Evolutionary conservation across 2,113 vertebrate genomes (phyloP).

Genomic region (Patagioenas fasciata): DNA sequence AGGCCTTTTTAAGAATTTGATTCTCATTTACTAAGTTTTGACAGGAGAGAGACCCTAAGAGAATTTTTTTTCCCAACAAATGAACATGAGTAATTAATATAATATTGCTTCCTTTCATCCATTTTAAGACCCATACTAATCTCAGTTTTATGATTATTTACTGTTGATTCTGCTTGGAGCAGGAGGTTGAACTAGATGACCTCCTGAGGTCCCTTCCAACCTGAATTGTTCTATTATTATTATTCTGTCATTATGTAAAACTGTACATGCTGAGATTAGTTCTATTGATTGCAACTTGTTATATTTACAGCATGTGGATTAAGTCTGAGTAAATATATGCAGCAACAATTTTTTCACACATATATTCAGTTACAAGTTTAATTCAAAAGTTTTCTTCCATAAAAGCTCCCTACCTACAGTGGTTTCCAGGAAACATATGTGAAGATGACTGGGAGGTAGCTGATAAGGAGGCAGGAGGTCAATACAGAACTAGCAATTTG

Average conservation of each 20-base stretch:
- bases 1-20: background rate
- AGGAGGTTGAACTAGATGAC: background rate
- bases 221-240: background rate
- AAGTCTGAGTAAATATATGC: background rate
- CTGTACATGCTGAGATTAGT: background rate
- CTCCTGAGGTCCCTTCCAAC: no score
- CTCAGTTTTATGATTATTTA: background rate
- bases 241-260: background rate
- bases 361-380: background rate
- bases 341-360: background rate
- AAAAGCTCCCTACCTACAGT: background rate
- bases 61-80: background rate
- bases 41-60: background rate
- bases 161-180: background rate
- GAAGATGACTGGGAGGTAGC: background rate
- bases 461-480: background rate
- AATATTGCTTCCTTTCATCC: background rate
- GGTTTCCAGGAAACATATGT: background rate
- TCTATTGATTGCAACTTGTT: background rate
- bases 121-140: background rate
- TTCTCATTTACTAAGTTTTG: fast-evolving
- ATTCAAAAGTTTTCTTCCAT: background rate
- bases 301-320: background rate
- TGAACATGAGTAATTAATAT: background rate
- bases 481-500: background rate